Conservation (phyloP, 2,888 invertebrate species). For the Bhutanitis thaidina region DNA sequence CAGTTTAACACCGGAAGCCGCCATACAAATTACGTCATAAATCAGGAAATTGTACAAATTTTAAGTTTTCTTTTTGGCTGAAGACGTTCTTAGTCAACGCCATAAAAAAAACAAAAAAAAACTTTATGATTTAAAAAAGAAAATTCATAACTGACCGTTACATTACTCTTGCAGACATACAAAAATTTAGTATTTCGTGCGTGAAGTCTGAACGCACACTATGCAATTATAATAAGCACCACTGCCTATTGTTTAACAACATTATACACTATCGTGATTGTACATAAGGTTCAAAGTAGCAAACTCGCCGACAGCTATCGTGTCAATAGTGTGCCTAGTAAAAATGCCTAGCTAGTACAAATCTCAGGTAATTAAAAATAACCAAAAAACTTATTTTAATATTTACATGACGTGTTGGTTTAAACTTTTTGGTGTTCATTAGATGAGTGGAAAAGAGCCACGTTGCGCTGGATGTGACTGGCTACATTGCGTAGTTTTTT, state of each 20-base stretch:
- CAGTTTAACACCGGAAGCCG: no score
- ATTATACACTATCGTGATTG: background rate
- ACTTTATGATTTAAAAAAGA: no score
- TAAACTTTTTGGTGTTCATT: slow-evolving; percentile 27
- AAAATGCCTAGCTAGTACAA: background rate
- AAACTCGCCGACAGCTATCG: background rate
- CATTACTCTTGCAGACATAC: no score
- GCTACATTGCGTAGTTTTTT: no score
- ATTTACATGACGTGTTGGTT: slow-evolving; percentile 27
- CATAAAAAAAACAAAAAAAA: no score
- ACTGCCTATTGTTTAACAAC: background rate
- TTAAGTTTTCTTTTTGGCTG: no score
- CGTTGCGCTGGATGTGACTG: background rate
- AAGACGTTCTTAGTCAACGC: no score
- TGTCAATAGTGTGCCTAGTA: background rate
- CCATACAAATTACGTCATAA: no score
- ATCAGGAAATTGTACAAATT: no score
- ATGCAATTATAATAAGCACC: background rate
- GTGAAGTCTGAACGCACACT: background rate
- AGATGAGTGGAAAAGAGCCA: background rate
- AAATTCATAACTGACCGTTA: no score
- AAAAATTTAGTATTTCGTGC: no score
- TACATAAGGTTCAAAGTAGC: background rate
- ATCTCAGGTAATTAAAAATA: slow-evolving; percentile 5
- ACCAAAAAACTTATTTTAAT: slow-evolving; percentile 24